These are phyloP conservation scores for Pseudachorutes palmiensis DNA, from an alignment of 1,140 invertebrate genomes.

Conservation along the genomic window DNA sequence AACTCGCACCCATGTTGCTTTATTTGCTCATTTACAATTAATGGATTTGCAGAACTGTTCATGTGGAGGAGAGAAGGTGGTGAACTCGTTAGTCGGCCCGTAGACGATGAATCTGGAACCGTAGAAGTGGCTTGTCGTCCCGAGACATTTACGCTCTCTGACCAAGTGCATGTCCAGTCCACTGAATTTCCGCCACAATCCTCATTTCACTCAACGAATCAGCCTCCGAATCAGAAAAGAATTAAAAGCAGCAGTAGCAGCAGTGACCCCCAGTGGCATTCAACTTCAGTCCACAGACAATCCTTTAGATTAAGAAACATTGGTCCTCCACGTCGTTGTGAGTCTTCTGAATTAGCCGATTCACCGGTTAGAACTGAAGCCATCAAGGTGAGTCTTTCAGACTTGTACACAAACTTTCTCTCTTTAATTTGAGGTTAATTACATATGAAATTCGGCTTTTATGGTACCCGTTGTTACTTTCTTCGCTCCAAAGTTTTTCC, in stretches of 20 bases:
- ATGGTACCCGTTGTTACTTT: background rate
- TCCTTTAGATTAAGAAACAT: conserved; percentile 6
- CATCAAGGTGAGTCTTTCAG: conserved; percentile 30
- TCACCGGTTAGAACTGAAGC: conserved; percentile 29
- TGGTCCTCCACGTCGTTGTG: conserved; percentile 30
- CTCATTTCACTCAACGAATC: background rate
- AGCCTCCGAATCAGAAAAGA: background rate
- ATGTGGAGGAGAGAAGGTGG: conserved; percentile 38
- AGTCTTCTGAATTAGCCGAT: conserved; percentile 37
- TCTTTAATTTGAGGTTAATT: no score
- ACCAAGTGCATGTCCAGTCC: background rate
- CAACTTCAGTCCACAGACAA: conserved; percentile 19
- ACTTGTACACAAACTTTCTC: no score
- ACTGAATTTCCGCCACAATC: background rate
- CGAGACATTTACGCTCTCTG: background rate
- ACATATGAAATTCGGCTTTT: background rate
- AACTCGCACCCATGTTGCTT: background rate
- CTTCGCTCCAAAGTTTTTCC: background rate
- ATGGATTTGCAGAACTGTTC: conserved; percentile 28
- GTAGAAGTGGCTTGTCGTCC: background rate
- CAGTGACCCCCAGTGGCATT: conserved; percentile 18
- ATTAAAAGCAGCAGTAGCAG: conserved; percentile 22
- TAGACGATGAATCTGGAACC: conserved; percentile 19
- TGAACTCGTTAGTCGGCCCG: conserved; percentile 33
- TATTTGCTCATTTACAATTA: background rate